Conservation (phyloP, 2,113 vertebrate genomes). For the Notothenia rossii region DNA sequence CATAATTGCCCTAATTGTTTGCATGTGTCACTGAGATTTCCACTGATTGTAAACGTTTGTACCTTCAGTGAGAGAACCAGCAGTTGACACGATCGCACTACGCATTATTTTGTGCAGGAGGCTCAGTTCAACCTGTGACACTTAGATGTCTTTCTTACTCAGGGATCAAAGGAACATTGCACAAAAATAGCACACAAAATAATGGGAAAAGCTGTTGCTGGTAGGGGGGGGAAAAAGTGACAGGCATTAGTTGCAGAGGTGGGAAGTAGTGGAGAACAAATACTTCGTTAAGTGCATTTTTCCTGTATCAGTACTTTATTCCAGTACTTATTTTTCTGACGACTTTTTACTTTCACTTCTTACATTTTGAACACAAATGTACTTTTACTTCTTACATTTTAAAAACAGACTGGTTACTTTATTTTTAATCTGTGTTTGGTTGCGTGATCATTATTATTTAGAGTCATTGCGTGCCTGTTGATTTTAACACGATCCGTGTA, state of each 20-base stretch:
- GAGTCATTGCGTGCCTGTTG: too few relatives aligned
- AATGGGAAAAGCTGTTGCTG: not conserved
- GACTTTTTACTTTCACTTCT: too few relatives aligned
- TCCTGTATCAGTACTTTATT: too few relatives aligned
- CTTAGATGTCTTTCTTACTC: not conserved
- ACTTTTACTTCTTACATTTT: too few relatives aligned
- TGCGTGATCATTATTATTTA: too few relatives aligned
- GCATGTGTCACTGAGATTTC: constrained; percentile 51
- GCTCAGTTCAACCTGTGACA: not conserved
- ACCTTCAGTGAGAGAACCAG: not conserved
- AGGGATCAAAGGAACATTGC: not conserved
- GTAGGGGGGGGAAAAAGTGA: not conserved
- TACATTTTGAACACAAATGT: too few relatives aligned
- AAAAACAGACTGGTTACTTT: too few relatives aligned
- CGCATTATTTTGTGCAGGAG: not conserved
- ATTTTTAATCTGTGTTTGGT: too few relatives aligned
- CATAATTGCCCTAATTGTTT: constrained; percentile 59
- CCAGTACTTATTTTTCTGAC: too few relatives aligned
- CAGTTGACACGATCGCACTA: not conserved
- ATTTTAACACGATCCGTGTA: too few relatives aligned
- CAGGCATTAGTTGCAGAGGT: not conserved
- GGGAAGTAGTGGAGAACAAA: too few relatives aligned
- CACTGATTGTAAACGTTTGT: constrained; percentile 24
- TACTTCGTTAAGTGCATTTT: too few relatives aligned
- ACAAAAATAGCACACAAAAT: not conserved